Evolutionary conservation across 1,140 invertebrate species (phyloP), one percentile per base, ranked within the genome.

Genomic region (Teleogryllus occipitalis): DNA sequence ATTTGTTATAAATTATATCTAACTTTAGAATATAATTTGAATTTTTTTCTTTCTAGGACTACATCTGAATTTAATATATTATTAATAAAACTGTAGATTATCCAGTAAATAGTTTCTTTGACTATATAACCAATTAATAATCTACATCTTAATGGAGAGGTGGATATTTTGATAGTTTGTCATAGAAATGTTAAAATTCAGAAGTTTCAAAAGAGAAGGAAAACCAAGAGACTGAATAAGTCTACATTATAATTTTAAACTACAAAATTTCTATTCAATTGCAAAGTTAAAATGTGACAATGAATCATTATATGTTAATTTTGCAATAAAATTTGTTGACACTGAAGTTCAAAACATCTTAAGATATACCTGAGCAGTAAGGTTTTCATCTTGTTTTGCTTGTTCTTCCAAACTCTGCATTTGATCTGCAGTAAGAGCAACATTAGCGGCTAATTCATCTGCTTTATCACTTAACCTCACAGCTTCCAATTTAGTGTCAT

Each of bases 391-490:
- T 80, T 91, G 89, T 47, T 87, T 88, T 15, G 94, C 93, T 84
- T 93, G 90, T n/a, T 90, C 87, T 83, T 96, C 93, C 49, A 95
- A 88, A 27, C 91, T 87, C 49, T 89, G 87, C 54, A 97, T 90
- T 83, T 92, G 89, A 21, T 88, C 87, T 74, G 92, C 91, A 0
- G 94, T 94, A 39, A 90, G 89, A 49, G 90, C 89, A 0, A 98
- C 92, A 74, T 93, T 89, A 12, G 88, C 88, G 81, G 88, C 90
- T 65, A 98, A 86, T 79, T 90, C 90, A 80, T 93, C 91, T 8
- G 95, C 94, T 85, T 96, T 93, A 77, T 93, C 91, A 73, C 91
- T 90, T 15, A 98, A 87, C 79, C 90, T 89, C 2, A 89, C 88
- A 0, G 95, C 96, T 78, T 92, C 91, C 7, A 89, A 86, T 84